Evolutionary conservation across 64 coral and sea anemone genomes (phyloP), one percentile per base, ranked within the genome.

Genomic region (Actinia tenebrosa): DNA sequence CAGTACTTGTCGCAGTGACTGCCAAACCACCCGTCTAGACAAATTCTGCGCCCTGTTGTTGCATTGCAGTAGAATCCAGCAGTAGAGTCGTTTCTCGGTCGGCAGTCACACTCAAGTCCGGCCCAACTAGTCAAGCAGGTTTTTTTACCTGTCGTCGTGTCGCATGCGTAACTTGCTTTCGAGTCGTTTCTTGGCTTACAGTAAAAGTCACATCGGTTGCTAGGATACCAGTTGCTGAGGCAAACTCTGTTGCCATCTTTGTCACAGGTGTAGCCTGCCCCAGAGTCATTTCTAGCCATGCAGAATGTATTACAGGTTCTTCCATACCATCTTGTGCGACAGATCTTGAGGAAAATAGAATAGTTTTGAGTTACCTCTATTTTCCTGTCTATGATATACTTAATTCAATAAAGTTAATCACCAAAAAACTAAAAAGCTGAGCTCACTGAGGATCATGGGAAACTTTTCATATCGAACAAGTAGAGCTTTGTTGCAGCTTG

Each of bases 61-160:
- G 30, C 22, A 37, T 96, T 92, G 82, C 94, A 96, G 0, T 9
- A 77, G 58, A 87, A 93, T 10, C 91, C 94, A 13, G 71, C 72
- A 0, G 47, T 69, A 42, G 94, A 80, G 77, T 96, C 91, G 83
- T 92, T 92, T 59, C 69, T 89, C 14, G 91, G 88, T 11, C 44
- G 62, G 47, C 94, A 96, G 54, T 93, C 88, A 68, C 94, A 96
- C 43, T 86, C 92, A 77, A 82, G 91, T 53, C 95, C 95, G 66
- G 77, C 78, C 95, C 91, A 98, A 20, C 91, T 91, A 42, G 55
- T 14, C 52, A 80, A 81, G 79, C 91, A 98, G 37, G 54, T 71
- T 69, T 89, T 98, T 47, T 60, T 45, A 19, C 95, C 91, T 54
- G 71, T 91, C 10, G 60, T 55, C 7, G 19, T 11, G 84, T 91